Evolutionary conservation across 2,797 vertebrate genomes (phyloP), one percentile per base, ranked within the genome.

Genomic region (Molothrus ater): DNA sequence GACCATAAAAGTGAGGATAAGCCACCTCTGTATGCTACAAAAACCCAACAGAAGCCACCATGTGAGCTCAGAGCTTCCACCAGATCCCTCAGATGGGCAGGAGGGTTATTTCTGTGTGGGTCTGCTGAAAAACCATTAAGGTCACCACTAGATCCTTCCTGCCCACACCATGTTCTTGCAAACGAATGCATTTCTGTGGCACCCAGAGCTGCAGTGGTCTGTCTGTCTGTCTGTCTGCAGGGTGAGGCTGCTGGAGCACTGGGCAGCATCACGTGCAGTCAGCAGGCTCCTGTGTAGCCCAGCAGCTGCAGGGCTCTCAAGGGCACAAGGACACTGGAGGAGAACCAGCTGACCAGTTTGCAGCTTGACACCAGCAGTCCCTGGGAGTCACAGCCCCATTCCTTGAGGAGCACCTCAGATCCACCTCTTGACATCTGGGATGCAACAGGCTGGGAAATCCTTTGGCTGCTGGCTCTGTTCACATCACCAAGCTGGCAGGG

Each of bases 161-260:
- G 56, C 36, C 40, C 54, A 25, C 80, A 22, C 7, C 13, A 5
- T 13, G 59, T 86, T 63, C 81, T 70, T 88, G 29, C 63, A 47
- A 32, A 68, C 20, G 22, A 61, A 68, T 15, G 11, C 38, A 32
- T 17, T 66, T 73, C 64, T 51, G 65, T 47, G 31, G 19, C 72
- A 20, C 7, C 26, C 66, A 43, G 43, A 29, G 11, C 70, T 7
- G 64, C 53, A 76, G 13, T 1, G 11, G 32, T 7, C 40, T 3
- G 1, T 26, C 4, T 51, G 50, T 16, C 54, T 4, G 1, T 29
- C 4, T 54, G 47, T 14, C 47, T 79, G 64, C n/a, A 34, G 0
- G 6, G 36, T 32, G 60, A 40, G 29, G 32, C 5, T 71, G 51
- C 51, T 15, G 47, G 13, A 54, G 24, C 36, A 3, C 19, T 18